Conservation (phyloP, 2,888 invertebrate genomes). For the Tipula vernalis region DNA sequence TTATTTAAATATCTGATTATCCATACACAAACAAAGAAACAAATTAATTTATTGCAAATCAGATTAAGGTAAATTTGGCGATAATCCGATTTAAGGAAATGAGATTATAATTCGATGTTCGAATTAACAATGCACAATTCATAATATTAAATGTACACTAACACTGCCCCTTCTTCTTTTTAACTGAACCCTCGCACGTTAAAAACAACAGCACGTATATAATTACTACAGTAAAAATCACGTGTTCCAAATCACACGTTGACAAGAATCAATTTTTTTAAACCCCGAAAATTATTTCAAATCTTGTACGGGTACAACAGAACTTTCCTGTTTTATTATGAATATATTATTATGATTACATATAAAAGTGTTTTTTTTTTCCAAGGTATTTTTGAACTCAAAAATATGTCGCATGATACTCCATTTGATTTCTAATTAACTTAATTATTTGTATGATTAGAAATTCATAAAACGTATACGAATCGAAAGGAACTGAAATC, state of each 20-base stretch:
- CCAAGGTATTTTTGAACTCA: not conserved
- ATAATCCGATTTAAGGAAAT: not conserved
- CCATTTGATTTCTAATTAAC: not conserved
- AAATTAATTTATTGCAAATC: not conserved
- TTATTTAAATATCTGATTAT: not conserved
- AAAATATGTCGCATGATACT: not conserved
- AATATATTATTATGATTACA: not conserved
- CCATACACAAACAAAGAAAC: not conserved
- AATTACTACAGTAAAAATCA: slow-evolving; percentile 13
- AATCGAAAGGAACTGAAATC: not conserved
- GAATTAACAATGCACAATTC: too few species aligned
- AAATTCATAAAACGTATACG: not conserved
- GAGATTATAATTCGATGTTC: not conserved
- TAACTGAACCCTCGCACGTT: not conserved
- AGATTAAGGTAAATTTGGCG: not conserved
- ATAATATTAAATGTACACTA: not conserved
- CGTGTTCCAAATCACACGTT: slow-evolving; percentile 18
- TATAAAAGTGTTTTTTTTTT: not conserved
- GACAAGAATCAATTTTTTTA: slow-evolving; percentile 14
- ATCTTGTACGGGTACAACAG: not conserved
- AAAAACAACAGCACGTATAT: not conserved
- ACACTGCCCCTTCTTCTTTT: not conserved
- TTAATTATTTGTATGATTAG: not conserved
- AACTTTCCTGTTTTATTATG: not conserved
- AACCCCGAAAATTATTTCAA: not conserved